phyloP scores from a whole-genome alignment of 2,888 invertebrate species.

The Plebejus melissa region DNA sequence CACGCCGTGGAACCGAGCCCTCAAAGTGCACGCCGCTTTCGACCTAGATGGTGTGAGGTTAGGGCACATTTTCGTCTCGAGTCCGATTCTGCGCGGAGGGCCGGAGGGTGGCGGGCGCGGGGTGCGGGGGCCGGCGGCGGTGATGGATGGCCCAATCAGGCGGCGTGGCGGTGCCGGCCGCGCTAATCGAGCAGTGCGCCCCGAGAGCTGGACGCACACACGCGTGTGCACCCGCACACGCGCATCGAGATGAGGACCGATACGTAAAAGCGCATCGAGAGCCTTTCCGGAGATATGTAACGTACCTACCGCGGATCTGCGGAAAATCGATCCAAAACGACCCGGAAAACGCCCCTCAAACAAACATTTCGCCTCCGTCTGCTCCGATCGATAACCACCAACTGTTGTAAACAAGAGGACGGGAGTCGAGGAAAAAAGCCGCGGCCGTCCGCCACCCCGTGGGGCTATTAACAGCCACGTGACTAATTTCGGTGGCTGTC shows the following conservation, averaged over 20 bases:
- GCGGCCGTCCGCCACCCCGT: conserved; percentile 57
- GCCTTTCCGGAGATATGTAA: conserved; percentile 52
- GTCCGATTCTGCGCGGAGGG: conserved; percentile 37
- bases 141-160: conserved; percentile 81
- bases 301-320: conserved; percentile 40
- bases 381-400: conserved; percentile 71
- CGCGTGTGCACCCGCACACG: conserved; percentile 41
- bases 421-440: conserved; percentile 63
- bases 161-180: conserved; percentile 72
- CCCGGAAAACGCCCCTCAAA: conserved; percentile 50
- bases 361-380: conserved; percentile 60
- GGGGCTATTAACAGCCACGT: conserved; percentile 73
- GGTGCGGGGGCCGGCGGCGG: conserved; percentile 61
- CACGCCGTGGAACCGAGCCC: conserved; percentile 48
- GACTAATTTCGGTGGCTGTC: conserved; percentile 77
- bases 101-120: conserved; percentile 51
- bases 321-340: conserved; percentile 71
- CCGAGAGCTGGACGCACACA: conserved; percentile 64
- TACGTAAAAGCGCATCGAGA: conserved; percentile 62
- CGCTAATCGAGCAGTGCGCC: conserved; percentile 74
- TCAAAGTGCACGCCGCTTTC: conserved; percentile 27
- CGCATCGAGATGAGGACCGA: conserved; percentile 40
- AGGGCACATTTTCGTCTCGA: conserved; percentile 47
- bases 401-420: conserved; percentile 74
- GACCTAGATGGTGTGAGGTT: conserved; percentile 28